A percentile compares a stretch with the other conserved stretches of the same genome.
Conservation (phyloP, 2,113 vertebrate genomes). For the Labrus mixtus region DNA sequence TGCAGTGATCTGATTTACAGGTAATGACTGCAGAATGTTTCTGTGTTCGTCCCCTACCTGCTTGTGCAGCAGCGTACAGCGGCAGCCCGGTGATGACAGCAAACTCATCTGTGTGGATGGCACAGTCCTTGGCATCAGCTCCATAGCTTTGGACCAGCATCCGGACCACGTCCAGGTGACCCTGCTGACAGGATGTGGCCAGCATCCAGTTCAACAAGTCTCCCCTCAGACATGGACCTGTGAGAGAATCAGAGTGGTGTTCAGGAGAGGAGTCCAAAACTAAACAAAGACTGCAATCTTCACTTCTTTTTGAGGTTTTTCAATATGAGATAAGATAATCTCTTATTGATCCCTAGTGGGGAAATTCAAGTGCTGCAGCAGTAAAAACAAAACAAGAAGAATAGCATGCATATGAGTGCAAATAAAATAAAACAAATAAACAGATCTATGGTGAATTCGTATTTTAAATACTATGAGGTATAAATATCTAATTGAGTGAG, state of each 20-base stretch:
- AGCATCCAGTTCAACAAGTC: conserved; percentile 94
- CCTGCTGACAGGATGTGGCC: conserved; percentile 89
- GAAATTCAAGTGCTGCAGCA: too few relatives aligned
- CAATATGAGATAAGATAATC: too few relatives aligned
- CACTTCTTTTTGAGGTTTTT: too few relatives aligned
- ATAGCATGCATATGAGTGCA: too few relatives aligned
- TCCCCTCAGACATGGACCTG: conserved; percentile 82
- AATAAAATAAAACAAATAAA: too few relatives aligned
- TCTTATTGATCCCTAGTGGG: too few relatives aligned
- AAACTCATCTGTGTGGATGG: conserved; percentile 88
- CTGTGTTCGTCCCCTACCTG: conserved; percentile 80
- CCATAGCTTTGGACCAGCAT: conserved; percentile 88
- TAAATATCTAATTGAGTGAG: too few relatives aligned
- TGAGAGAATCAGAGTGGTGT: not conserved
- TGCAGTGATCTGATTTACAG: too few relatives aligned
- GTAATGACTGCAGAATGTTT: too few relatives aligned
- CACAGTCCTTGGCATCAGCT: conserved; percentile 88
- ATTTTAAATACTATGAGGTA: too few relatives aligned
- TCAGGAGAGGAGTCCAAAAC: not conserved
- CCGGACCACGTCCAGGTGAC: conserved; percentile 89
- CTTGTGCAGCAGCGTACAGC: conserved; percentile 90
- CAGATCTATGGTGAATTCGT: too few relatives aligned
- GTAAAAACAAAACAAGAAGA: too few relatives aligned
- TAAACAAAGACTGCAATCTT: not conserved
- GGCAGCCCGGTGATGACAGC: conserved; percentile 90